Evolutionary conservation across 2,888 invertebrate species (phyloP), one percentile per base, ranked within the genome.

Genomic region (Eupithecia abbreviata): DNA sequence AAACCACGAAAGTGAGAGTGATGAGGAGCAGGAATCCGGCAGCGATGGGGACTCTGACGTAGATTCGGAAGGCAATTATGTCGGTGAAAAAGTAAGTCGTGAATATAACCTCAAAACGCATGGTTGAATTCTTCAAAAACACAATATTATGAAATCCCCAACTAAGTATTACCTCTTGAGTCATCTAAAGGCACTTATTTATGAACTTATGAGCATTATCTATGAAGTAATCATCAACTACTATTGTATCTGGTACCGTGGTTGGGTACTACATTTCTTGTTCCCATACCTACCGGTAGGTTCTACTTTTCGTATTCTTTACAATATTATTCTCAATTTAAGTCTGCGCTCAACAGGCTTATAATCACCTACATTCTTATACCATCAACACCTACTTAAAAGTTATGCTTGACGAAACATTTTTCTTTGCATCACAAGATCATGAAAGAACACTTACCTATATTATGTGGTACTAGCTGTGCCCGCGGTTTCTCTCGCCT

Each of bases 81-180:
- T 95, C 45, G 96, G 96, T 55, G 96, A 96, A 77, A 96, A 96
- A 92, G 96, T 96, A 85, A 77, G 69, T 73, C 73, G 77, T 77
- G 68, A 80, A 84, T 82, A 88, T 93, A 93, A 94, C 93, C 93
- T 93, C 75, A 80, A 88, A 87, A 88, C 92, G 89, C 93, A 92
- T 92, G 93, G 91, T 83, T 78, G 13, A 58, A 71, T 62, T 67
- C 72, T 58, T 49, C 55, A 41, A 71, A 45, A 49, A 62, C 62
- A 30, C 43, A 9, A 13, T 42, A 58, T 41, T 66, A 42, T 66
- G 62, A 12, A 62, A 62, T 30, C 30, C 4, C n/a, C 30, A 58
- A 58, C 9, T 7, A 30, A 62, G 30, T 62, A 30, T 62, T 62
- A 58, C 9, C 58, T 58, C 30, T 30, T 30, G 12, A 30, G 10